phyloP scores from a whole-genome alignment of 2,113 vertebrate species.

The Cyanoderma ruficeps region DNA sequence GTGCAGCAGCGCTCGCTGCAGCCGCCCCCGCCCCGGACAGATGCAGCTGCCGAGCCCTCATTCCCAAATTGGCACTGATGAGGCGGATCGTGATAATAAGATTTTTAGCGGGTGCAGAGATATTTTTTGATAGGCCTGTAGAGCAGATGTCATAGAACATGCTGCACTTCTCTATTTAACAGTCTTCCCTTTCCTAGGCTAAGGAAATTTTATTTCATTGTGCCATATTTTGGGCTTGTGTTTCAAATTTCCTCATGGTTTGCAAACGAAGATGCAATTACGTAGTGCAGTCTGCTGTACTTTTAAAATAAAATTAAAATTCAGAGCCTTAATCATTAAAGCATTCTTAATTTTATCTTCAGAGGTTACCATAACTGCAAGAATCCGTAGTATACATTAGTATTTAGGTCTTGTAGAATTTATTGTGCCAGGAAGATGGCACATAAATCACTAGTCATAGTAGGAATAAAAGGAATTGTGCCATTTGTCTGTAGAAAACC shows the following conservation, averaged over 20 bases:
- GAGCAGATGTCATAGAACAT: not conserved
- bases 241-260: not conserved
- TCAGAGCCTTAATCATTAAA: not conserved
- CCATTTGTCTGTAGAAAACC: not conserved
- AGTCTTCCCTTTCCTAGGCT: not conserved
- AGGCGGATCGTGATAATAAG: not conserved
- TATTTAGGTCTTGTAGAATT: not conserved
- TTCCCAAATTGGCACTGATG: not conserved
- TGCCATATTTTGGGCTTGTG: rapidly evolving
- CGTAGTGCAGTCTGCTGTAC: not conserved
- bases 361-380: not conserved
- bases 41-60: rapidly evolving
- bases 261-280: not conserved
- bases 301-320: not conserved
- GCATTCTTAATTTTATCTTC: not conserved
- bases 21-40: rapidly evolving
- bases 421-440: not conserved
- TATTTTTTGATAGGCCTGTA: not conserved
- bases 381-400: not conserved
- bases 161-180: not conserved
- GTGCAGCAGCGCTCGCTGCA: not conserved
- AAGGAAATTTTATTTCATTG: not conserved
- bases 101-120: not conserved
- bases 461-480: not conserved
- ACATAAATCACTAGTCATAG: not conserved